These are phyloP conservation scores for Bovichtus diacanthus DNA, from an alignment of 2,797 vertebrate species.

Conservation along the genomic window DNA sequence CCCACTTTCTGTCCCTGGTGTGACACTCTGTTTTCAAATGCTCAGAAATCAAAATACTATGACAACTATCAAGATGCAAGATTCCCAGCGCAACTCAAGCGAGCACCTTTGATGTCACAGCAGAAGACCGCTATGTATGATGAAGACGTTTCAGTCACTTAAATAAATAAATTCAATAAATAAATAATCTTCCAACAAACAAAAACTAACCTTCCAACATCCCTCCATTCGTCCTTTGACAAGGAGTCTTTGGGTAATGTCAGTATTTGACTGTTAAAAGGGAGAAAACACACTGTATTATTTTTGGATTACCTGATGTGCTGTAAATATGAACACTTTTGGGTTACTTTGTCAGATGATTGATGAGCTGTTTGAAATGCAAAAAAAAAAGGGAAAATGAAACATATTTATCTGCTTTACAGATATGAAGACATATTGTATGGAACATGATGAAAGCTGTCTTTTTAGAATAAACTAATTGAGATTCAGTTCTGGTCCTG, in stretches of 20 bases:
- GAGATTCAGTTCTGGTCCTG: constrained; percentile 25
- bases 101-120: constrained; percentile 40
- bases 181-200: constrained; percentile 12
- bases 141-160: constrained; percentile 31
- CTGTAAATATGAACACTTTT: constrained; percentile 66
- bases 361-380: constrained; percentile 61
- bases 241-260: constrained; percentile 38
- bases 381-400: constrained; percentile 30
- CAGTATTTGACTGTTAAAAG: constrained; percentile 67
- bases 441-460: constrained; percentile 60
- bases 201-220: constrained; percentile 29
- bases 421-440: constrained; percentile 57
- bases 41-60: constrained; percentile 39
- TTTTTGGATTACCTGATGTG: constrained; percentile 62
- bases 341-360: constrained; percentile 58
- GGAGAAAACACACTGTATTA: constrained; percentile 52
- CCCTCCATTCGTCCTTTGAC: constrained; percentile 15
- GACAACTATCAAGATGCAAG: constrained; percentile 41
- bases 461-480: constrained; percentile 80
- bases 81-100: constrained; percentile 40
- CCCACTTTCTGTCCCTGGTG: constrained; percentile 33
- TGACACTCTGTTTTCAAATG: constrained; percentile 57
- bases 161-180: constrained; percentile 32
- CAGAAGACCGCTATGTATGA: constrained; percentile 37
- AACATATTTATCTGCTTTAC: constrained; percentile 65